These are phyloP conservation scores for Teleopsis dalmanni DNA, from an alignment of 1,140 invertebrate species.

Conservation along the genomic window DNA sequence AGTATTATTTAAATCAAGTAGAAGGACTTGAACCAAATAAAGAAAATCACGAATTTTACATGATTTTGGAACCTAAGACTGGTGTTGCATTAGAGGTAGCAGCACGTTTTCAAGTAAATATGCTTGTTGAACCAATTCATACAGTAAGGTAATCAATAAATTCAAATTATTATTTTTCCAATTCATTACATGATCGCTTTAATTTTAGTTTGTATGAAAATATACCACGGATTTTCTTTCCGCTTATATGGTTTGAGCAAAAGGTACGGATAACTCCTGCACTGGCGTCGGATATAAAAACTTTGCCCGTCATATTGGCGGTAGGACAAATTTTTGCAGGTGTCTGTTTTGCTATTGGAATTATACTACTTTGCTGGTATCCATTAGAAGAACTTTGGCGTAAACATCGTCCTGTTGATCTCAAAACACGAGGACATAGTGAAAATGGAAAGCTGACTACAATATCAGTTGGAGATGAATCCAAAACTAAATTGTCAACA, in stretches of 20 bases:
- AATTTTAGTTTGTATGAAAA: slow-evolving; percentile 54
- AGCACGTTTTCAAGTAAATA: slow-evolving; percentile 69
- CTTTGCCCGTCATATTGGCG: slow-evolving; percentile 23
- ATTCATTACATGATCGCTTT: background rate
- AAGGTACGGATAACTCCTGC: slow-evolving; percentile 53
- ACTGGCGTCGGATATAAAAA: slow-evolving; percentile 42
- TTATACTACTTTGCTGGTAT: slow-evolving; percentile 31
- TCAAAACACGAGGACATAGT: background rate
- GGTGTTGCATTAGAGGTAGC: slow-evolving; percentile 68
- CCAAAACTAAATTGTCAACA: background rate
- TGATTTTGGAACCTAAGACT: slow-evolving; percentile 65
- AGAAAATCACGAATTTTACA: slow-evolving; percentile 59
- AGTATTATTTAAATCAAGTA: slow-evolving; percentile 55
- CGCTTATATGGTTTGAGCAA: slow-evolving; percentile 71
- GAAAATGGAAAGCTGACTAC: slow-evolving; percentile 2
- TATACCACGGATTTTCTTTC: slow-evolving; percentile 62
- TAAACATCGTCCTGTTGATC: slow-evolving; percentile 1
- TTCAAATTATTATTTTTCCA: background rate
- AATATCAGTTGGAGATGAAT: slow-evolving; percentile 2
- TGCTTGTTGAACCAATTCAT: slow-evolving; percentile 58
- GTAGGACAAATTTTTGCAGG: slow-evolving; percentile 35
- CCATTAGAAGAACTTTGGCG: slow-evolving; percentile 16
- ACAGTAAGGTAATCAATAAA: slow-evolving; percentile 52
- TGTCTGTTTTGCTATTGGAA: slow-evolving; percentile 27
- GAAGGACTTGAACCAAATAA: slow-evolving; percentile 62